A percentile compares a stretch with the other conserved stretches of the same genome.
These are phyloP conservation scores for Zapus hudsonius DNA, from an alignment of 2,113 vertebrate genomes.

Conservation along the genomic window DNA sequence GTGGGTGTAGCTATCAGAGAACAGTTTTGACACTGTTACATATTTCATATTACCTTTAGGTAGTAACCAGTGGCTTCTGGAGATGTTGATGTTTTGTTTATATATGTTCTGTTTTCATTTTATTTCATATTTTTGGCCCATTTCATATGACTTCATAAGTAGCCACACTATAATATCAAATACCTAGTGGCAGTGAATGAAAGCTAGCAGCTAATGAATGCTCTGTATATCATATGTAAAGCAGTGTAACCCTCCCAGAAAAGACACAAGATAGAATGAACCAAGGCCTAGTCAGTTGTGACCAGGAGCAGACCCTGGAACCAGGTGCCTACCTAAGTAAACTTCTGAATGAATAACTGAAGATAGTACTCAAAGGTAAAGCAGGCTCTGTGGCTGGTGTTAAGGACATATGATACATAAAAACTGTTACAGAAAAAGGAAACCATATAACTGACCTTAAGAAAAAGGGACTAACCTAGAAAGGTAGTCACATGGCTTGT, in stretches of 20 bases:
- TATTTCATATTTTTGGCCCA: not conserved
- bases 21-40: not conserved
- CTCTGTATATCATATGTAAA: not conserved
- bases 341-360: not conserved
- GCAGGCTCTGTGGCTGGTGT: not conserved
- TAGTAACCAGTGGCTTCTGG: not conserved
- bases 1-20: not conserved
- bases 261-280: not conserved
- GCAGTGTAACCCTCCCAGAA: too few species aligned
- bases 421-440: not conserved
- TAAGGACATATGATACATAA: not conserved
- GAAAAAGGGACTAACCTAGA: slow-evolving; percentile 88
- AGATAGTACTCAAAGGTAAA: not conserved
- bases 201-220: not conserved
- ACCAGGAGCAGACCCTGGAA: not conserved
- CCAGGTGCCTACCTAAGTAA: not conserved
- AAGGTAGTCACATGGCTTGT: slow-evolving; percentile 89
- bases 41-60: slow-evolving; percentile 21
- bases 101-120: not conserved
- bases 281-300: too few species aligned
- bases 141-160: not conserved
- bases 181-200: not conserved
- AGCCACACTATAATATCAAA: not conserved
- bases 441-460: not conserved
- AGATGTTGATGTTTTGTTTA: not conserved